A percentile compares a stretch with the other conserved stretches of the same genome.
These are phyloP conservation scores for Boloria selene DNA, from an alignment of 2,888 invertebrate genomes.

Conservation along the genomic window DNA sequence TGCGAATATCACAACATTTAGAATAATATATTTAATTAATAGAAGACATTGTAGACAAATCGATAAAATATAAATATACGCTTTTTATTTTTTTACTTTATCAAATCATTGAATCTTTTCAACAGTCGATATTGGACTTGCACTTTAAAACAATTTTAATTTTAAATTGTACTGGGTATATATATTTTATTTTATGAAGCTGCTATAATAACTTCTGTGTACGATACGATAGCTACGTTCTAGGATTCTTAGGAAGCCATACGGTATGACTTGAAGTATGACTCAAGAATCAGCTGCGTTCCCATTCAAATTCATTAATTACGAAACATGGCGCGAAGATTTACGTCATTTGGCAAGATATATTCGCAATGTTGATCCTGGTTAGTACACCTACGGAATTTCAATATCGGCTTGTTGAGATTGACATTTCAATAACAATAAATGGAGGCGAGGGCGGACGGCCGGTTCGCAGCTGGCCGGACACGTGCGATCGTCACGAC, in stretches of 20 bases:
- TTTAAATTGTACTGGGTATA: too few relatives aligned
- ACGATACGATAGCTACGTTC: too few relatives aligned
- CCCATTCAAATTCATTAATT: constrained; percentile 37
- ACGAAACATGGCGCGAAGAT: constrained; percentile 33
- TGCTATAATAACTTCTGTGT: too few relatives aligned
- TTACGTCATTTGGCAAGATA: constrained; percentile 34
- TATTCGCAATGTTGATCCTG: constrained; percentile 31
- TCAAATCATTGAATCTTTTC: too few relatives aligned
- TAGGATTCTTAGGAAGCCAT: too few relatives aligned
- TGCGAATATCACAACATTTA: constrained; percentile 2
- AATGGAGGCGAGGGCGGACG: constrained; percentile 52
- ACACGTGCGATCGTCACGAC: constrained; percentile 75
- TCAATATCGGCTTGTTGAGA: constrained; percentile 41
- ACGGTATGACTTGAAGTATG: constrained; percentile 15
- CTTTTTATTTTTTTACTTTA: too few relatives aligned
- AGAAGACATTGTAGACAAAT: neutral
- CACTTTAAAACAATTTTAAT: too few relatives aligned
- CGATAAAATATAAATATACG: too few relatives aligned
- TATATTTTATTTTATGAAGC: too few relatives aligned
- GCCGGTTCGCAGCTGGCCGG: constrained; percentile 40
- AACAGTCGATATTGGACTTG: too few relatives aligned
- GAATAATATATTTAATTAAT: neutral
- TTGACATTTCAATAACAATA: constrained; percentile 64
- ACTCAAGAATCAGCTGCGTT: constrained; percentile 36
- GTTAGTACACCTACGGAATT: constrained; percentile 37